Conservation (phyloP, 2,113 vertebrate genomes). For the Anoplopoma fimbria region DNA sequence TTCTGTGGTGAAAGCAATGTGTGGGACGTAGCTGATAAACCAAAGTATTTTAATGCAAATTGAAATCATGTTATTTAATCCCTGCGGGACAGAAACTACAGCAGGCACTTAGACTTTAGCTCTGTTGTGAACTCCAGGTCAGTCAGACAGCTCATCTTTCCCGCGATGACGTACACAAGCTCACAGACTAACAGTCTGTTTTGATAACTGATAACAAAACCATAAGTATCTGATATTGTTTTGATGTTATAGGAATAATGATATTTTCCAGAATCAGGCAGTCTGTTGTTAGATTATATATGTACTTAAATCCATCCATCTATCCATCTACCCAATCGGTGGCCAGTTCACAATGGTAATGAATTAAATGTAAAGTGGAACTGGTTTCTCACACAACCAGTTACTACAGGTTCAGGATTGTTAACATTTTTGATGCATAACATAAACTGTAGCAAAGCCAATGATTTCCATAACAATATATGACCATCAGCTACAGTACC, state of each 20-base stretch:
- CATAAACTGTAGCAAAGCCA: neutral
- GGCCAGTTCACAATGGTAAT: neutral
- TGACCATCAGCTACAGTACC: neutral
- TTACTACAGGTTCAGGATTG: too few species aligned
- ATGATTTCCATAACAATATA: neutral
- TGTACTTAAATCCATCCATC: neutral
- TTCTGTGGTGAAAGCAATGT: neutral
- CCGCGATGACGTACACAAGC: constrained; percentile 11
- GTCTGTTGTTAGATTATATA: neutral
- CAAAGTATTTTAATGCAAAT: neutral
- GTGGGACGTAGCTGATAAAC: constrained; percentile 8
- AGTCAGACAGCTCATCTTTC: constrained; percentile 38
- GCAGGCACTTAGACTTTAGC: constrained; percentile 23
- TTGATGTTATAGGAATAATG: neutral
- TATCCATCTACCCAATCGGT: too few species aligned
- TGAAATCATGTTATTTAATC: constrained; percentile 17
- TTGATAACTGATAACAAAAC: constrained; percentile 17
- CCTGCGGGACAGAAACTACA: constrained; percentile 7
- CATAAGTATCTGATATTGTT: neutral
- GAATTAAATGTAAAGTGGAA: neutral
- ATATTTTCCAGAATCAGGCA: neutral
- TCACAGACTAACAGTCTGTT: constrained; percentile 7
- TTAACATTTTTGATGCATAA: neutral
- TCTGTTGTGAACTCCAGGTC: constrained; percentile 25
- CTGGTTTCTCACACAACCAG: neutral